Base-by-base conservation (phyloP, 2,888 invertebrate species). In the Psylliodes chrysocephalus region DNA sequence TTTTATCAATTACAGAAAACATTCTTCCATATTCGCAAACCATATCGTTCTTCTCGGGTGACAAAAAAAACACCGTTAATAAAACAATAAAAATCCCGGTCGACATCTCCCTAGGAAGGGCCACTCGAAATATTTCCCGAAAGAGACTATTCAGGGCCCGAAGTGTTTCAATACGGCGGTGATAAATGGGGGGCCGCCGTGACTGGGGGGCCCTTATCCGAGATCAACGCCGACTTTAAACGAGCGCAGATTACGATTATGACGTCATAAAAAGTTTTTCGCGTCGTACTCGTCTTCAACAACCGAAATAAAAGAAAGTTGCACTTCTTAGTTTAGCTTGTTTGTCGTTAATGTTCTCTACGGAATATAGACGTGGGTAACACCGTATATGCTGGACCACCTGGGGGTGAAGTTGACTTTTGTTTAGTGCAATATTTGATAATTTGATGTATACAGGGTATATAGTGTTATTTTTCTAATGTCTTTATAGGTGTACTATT, bases 191-290 rank as follows among this genome's bases (percentile, higher is more conserved):
- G 68, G 68, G 68, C 44, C 67, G 63, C 57, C 62, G 61, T 60
- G 64, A 52, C 66, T 65, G 59, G 68, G 44, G 67, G 66, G 60
- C 65, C 59, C 67, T 70, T 69, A 71, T 66, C 62, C 63, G 30
- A 40, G 49, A 47, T 35, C 38, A 52, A 60, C 64, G 60, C 63
- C 69, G 73, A 74, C 72, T 75, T 74, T 71, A 73, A 77, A 74
- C 72, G 75, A 75, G 73, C 75, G 67, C 71, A 73, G 76, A 77
- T 78, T 77, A 78, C 75, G 75, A 77, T 77, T 77, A 77, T 76
- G 78, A 76, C 75, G 71, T 71, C 71, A 71, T 73, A 72, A 71
- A 71, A 73, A 66, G 62, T 70, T 67, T 69, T 64, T 60, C 60
- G 59, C 38, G 47, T 56, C 42, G 38, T 57, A 46, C 44, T 62